Evolutionary conservation across 2,113 vertebrate species (phyloP).

Genomic region (Paratilapia polleni): DNA sequence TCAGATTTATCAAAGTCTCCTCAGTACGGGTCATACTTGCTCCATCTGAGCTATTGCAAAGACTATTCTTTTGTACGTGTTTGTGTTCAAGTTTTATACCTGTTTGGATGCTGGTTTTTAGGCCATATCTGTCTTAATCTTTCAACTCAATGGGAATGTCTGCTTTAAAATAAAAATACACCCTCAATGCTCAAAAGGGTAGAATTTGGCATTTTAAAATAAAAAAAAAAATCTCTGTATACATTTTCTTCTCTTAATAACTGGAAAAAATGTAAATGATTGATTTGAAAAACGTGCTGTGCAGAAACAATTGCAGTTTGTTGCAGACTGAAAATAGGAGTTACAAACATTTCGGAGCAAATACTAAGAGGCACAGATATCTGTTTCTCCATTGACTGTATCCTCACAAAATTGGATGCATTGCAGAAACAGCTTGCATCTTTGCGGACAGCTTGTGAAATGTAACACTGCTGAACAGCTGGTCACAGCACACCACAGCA

Average conservation of each 20-base stretch:
- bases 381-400: constrained; percentile 6
- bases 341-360: constrained; percentile 2
- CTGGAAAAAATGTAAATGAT: neutral
- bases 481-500: constrained; percentile 42
- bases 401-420: constrained; percentile 12
- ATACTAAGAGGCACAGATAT: constrained; percentile 1
- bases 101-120: neutral
- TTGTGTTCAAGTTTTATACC: neutral
- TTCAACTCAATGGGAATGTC: neutral
- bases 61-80: neutral
- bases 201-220: neutral
- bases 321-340: neutral
- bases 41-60: constrained; percentile 2
- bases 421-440: constrained; percentile 50
- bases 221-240: neutral
- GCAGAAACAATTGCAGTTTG: constrained; percentile 1
- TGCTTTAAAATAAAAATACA: neutral
- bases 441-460: constrained; percentile 59
- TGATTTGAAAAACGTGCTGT: constrained; percentile 1
- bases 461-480: constrained; percentile 67
- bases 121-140: neutral
- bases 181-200: neutral
- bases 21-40: constrained; percentile 7
- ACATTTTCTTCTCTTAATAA: neutral
- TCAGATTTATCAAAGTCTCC: constrained; percentile 63